Evolutionary conservation across 2,797 vertebrate genomes (phyloP).

Genomic region (Onychomys arenicola): DNA sequence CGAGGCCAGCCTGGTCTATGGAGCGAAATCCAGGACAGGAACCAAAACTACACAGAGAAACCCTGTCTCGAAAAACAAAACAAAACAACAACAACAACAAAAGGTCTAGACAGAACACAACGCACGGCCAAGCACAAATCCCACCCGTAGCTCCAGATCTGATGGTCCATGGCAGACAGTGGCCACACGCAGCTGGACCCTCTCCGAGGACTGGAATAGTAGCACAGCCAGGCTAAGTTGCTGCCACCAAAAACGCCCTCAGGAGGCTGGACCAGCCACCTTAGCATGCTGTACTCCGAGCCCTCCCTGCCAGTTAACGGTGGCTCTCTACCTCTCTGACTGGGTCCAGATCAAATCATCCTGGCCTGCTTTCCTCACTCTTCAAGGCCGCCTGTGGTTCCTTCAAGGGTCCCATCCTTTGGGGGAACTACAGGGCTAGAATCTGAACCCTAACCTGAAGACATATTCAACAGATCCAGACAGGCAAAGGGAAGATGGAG

Average conservation of each 20-base stretch:
- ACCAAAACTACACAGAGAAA: too few species aligned
- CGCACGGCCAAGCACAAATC: not conserved
- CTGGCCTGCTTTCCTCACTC: not conserved
- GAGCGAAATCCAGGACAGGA: too few species aligned
- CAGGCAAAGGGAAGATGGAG: not conserved
- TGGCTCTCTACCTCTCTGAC: not conserved
- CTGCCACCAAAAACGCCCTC: accelerated
- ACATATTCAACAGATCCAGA: not conserved
- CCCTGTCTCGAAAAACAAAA: too few species aligned
- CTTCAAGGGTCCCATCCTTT: not conserved
- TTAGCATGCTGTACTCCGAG: not conserved
- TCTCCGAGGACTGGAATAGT: not conserved
- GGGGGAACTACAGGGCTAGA: not conserved
- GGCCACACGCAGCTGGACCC: not conserved
- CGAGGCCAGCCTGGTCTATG: too few species aligned
- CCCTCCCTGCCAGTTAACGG: not conserved
- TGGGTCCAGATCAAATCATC: too few species aligned
- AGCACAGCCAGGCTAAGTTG: not conserved
- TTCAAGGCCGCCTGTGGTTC: not conserved
- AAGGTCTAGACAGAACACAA: too few species aligned
- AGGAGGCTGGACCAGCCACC: too few species aligned
- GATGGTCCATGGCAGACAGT: not conserved
- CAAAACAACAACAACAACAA: too few species aligned
- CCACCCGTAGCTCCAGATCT: not conserved
- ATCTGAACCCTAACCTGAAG: not conserved